These are phyloP conservation scores for Contarinia nasturtii DNA, from an alignment of 1,140 invertebrate genomes.

Conservation along the genomic window DNA sequence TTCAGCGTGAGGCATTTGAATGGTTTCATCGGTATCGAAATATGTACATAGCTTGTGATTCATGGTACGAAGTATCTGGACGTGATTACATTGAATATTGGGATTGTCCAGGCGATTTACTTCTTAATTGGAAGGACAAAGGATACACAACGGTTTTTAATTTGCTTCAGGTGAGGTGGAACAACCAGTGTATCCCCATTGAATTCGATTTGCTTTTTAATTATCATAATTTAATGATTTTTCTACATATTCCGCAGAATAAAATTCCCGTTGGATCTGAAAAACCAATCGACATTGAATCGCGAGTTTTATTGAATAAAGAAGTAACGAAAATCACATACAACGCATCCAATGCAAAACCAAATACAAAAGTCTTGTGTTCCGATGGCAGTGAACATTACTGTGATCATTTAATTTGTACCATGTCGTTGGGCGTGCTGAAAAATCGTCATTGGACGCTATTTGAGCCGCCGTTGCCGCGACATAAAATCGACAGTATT, in stretches of 20 bases:
- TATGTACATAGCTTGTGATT: conserved; percentile 33
- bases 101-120: conserved; percentile 33
- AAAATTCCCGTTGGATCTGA: not conserved
- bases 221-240: too few species aligned
- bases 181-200: too few species aligned
- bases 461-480: conserved; percentile 39
- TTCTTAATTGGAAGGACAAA: conserved; percentile 37
- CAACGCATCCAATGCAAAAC: conserved; percentile 10
- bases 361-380: conserved; percentile 26
- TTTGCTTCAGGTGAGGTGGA: conserved; percentile 24
- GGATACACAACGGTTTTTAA: conserved; percentile 37
- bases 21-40: conserved; percentile 31
- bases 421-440: conserved; percentile 45
- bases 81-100: conserved; percentile 31
- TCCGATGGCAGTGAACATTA: conserved; percentile 33
- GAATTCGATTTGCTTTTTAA: too few species aligned
- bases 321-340: conserved; percentile 28
- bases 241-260: conserved; percentile 10
- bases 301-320: conserved; percentile 25
- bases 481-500: conserved; percentile 36
- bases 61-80: conserved; percentile 36
- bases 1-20: conserved; percentile 25
- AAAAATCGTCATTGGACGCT: conserved; percentile 34
- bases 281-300: conserved; percentile 1
- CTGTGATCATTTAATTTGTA: conserved; percentile 46